A percentile compares a stretch with the other conserved stretches of the same genome.
phyloP scores from a whole-genome alignment of 2,888 invertebrate species.

The Chrysodeixis includens region DNA sequence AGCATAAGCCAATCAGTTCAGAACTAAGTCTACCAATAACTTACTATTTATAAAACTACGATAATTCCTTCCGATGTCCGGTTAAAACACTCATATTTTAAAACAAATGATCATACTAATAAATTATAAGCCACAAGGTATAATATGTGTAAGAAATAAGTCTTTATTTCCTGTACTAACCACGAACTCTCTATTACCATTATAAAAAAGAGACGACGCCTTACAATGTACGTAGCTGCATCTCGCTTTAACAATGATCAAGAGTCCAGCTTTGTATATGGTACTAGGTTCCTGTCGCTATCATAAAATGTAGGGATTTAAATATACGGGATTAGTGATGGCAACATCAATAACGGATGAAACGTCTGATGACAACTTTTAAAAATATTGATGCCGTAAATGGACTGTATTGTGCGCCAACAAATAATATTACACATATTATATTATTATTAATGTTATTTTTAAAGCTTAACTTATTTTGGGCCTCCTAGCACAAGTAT shows the following conservation, averaged over 20 bases:
- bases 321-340: neutral
- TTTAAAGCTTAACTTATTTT: too few relatives aligned
- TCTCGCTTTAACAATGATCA: too few relatives aligned
- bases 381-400: neutral
- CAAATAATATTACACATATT: too few relatives aligned
- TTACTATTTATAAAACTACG: neutral
- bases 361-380: neutral
- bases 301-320: neutral
- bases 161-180: constrained; percentile 3
- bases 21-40: neutral
- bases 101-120: constrained; percentile 13
- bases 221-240: too few relatives aligned
- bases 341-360: neutral
- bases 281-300: neutral
- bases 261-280: too few relatives aligned
- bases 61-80: neutral
- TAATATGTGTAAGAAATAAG: neutral
- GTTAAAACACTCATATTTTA: neutral
- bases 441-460: too few relatives aligned
- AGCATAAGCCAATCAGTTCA: too few relatives aligned
- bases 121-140: neutral
- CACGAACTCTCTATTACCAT: neutral
- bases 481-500: too few relatives aligned
- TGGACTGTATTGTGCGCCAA: too few relatives aligned
- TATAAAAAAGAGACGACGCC: too few relatives aligned